A percentile compares a stretch with the other conserved stretches of the same genome.
These are phyloP conservation scores for Panzeria rudis DNA, from an alignment of 2,888 invertebrate genomes.

Conservation along the genomic window DNA sequence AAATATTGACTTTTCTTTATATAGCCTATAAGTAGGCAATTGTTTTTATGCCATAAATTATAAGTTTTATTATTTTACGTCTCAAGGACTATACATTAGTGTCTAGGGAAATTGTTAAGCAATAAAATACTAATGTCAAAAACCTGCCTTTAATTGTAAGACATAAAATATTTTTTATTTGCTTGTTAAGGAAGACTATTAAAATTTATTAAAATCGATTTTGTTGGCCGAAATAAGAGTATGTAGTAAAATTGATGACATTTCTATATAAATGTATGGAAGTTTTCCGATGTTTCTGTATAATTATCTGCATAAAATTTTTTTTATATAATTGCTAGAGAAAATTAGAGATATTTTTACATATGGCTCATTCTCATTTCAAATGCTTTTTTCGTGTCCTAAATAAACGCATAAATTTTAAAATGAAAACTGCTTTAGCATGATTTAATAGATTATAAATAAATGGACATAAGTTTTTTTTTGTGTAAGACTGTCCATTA, in stretches of 20 bases:
- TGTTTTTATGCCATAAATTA: constrained; percentile 15
- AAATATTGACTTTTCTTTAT: constrained; percentile 33
- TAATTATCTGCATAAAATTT: not conserved
- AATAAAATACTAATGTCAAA: constrained; percentile 10
- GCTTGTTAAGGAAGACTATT: not conserved
- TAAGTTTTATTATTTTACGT: not conserved
- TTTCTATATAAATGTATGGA: not conserved
- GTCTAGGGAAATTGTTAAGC: not conserved
- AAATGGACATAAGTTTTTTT: no score
- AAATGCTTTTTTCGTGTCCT: no score
- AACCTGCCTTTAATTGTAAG: constrained; percentile 2
- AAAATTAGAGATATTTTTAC: no score
- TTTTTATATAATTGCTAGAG: not conserved
- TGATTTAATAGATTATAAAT: no score
- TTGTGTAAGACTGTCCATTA: no score
- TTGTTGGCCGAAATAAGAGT: not conserved
- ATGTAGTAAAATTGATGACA: not conserved
- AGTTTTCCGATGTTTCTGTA: not conserved
- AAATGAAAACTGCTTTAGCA: no score
- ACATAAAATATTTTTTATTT: constrained; percentile 18
- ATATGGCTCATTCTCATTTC: no score
- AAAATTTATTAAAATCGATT: not conserved
- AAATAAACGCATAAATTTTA: no score
- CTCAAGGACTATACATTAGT: not conserved
- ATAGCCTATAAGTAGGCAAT: constrained; percentile 50